These are phyloP conservation scores for Patella vulgata DNA, from an alignment of 1,140 invertebrate species.

Conservation along the genomic window DNA sequence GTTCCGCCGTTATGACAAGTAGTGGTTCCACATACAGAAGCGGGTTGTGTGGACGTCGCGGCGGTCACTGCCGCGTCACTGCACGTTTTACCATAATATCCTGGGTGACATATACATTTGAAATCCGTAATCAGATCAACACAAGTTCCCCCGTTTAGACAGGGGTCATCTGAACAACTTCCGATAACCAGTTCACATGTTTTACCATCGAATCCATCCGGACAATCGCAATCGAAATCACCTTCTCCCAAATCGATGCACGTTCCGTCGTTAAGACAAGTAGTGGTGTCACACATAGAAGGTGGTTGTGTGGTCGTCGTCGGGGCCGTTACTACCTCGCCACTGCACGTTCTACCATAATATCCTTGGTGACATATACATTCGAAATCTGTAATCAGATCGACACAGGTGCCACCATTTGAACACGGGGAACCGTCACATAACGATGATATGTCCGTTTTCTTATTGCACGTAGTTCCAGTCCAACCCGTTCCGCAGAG, in stretches of 20 bases:
- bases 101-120: constrained; percentile 61
- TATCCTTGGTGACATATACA: not conserved
- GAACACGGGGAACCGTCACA: constrained; percentile 22
- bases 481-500: not conserved
- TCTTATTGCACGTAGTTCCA: not conserved
- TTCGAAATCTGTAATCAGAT: not conserved
- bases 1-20: constrained; percentile 14
- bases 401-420: constrained; percentile 2
- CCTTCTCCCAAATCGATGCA: not conserved
- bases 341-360: not conserved
- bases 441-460: too few species aligned
- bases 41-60: too few species aligned
- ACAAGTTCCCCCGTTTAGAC: constrained; percentile 36
- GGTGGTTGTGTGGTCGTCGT: too few species aligned
- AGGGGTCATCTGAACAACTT: constrained; percentile 67
- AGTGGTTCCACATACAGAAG: not conserved
- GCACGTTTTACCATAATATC: constrained; percentile 70
- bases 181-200: constrained; percentile 40
- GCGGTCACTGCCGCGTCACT: too few species aligned
- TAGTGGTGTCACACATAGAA: constrained; percentile 1
- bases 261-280: constrained; percentile 12
- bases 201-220: constrained; percentile 70
- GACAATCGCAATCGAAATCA: constrained; percentile 62
- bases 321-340: constrained; percentile 22
- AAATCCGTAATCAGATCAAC: constrained; percentile 16